Conservation (phyloP, 1,140 invertebrate genomes). For the Drosophila ananassae region DNA sequence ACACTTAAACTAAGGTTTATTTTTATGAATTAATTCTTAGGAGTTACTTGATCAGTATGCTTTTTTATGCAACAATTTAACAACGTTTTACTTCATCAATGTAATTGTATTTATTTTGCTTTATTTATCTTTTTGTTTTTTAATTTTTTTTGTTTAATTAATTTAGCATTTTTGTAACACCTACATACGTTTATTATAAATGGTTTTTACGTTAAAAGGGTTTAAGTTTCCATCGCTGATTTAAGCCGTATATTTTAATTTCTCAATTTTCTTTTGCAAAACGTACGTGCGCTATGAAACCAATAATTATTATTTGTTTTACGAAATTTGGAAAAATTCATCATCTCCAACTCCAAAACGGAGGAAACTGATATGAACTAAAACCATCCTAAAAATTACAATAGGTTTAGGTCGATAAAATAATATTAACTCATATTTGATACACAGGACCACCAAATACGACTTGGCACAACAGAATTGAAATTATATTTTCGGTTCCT, state of each 20-base stretch:
- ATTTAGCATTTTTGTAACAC: slow-evolving; percentile 63
- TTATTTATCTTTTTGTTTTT: slow-evolving; percentile 54
- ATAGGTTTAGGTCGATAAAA: slow-evolving; percentile 17
- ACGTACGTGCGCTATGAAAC: slow-evolving; percentile 84
- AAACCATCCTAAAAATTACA: slow-evolving; percentile 14
- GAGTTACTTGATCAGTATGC: slow-evolving; percentile 73
- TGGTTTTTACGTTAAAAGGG: slow-evolving; percentile 62
- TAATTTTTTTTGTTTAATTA: slow-evolving; percentile 53
- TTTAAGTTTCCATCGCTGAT: slow-evolving; percentile 68
- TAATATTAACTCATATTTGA: slow-evolving; percentile 19
- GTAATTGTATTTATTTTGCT: slow-evolving; percentile 57
- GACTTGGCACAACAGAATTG: slow-evolving; percentile 37
- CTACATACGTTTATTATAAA: slow-evolving; percentile 70
- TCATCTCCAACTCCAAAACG: slow-evolving; percentile 35
- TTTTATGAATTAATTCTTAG: slow-evolving; percentile 72
- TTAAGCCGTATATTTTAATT: slow-evolving; percentile 64
- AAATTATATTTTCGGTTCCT: slow-evolving; percentile 15
- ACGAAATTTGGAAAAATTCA: slow-evolving; percentile 44
- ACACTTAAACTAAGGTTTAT: slow-evolving; percentile 77
- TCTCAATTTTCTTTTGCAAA: slow-evolving; percentile 70
- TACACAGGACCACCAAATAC: slow-evolving; percentile 12
- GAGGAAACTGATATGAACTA: slow-evolving; percentile 36
- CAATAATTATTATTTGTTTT: slow-evolving; percentile 76
- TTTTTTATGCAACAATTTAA: slow-evolving; percentile 77
- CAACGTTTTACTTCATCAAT: slow-evolving; percentile 78